Base-by-base conservation (phyloP, 2,888 invertebrate species). In the Dryomyza anilis region DNA sequence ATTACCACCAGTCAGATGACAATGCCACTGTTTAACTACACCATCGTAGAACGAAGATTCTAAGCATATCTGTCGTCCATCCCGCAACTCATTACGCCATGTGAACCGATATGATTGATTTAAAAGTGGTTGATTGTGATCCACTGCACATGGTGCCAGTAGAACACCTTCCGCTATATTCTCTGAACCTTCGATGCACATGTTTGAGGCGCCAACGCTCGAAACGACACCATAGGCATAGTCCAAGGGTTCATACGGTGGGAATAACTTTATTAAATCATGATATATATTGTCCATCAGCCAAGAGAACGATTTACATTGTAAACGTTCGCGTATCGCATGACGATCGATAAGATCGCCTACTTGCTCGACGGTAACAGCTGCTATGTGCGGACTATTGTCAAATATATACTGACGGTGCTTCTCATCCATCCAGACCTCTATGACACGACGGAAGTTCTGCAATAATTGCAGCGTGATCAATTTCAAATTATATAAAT, bases 401-500 rank as follows among this genome's bases (percentile, higher is more conserved):
- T 86, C 83, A 84, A 96, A 97, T 63, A 98, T 80, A 79, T 89
- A 91, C 73, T 95, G 88, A 0, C 93, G 93, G 81, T 95, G 97
- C 76, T 98, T 75, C 7, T 97, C 96, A 79, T 97, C 97, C 96
- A 97, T 96, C 97, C 97, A 97, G 5, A 96, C 96, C 76, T 94
- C 94, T 0, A 96, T 96, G 0, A 96, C 95, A 67, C 96, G 87
- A 33, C 91, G 88, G 81, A 94, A 94, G 83, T 96, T 96, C 91
- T 93, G 46, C 12, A 64, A 36, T n/a, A n/a, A n/a, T n/a, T n/a
- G n/a, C n/a, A n/a, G n/a, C 2, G 3, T 48, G 10, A 2, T 48
- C 21, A 5, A n/a, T n/a, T n/a, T n/a, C n/a, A n/a, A n/a, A n/a
- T n/a, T n/a, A n/a, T n/a, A n/a, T n/a, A n/a, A n/a, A n/a, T n/a